Evolutionary conservation across 1,140 invertebrate species (phyloP).

Genomic region (Protaetia brevitarsis): DNA sequence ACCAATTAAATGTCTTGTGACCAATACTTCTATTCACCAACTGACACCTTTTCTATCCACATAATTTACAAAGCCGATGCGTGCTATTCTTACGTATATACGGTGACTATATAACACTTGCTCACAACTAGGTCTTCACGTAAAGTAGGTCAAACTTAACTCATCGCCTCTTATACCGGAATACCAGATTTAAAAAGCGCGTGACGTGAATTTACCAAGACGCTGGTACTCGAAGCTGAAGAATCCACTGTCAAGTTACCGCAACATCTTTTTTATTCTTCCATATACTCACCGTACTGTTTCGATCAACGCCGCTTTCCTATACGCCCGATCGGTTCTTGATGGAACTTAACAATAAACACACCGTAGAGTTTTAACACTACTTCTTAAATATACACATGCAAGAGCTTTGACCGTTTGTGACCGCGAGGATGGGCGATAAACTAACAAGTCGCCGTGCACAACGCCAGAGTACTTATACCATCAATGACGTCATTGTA

Average conservation of each 20-base stretch:
- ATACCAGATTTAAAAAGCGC: neutral
- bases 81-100: neutral
- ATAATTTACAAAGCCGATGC: neutral
- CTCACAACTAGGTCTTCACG: conserved; percentile 8
- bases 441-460: conserved; percentile 18
- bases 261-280: neutral
- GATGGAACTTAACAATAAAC: neutral
- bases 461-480: conserved; percentile 13
- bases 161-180: neutral
- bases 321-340: neutral
- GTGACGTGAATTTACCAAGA: too few relatives aligned
- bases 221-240: too few relatives aligned
- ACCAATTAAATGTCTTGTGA: too few relatives aligned
- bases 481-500: conserved; percentile 16
- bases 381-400: conserved; percentile 14
- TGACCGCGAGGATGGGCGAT: conserved; percentile 18
- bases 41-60: too few relatives aligned
- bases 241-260: neutral
- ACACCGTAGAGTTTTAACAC: conserved; percentile 6
- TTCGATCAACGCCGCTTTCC: neutral
- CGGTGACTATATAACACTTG: neutral
- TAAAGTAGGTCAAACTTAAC: conserved; percentile 13
- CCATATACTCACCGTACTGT: neutral
- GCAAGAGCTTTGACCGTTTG: conserved; percentile 19
- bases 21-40: too few relatives aligned